These are phyloP conservation scores for Salpingus planirostris DNA, from an alignment of 2,888 invertebrate species.

Conservation along the genomic window DNA sequence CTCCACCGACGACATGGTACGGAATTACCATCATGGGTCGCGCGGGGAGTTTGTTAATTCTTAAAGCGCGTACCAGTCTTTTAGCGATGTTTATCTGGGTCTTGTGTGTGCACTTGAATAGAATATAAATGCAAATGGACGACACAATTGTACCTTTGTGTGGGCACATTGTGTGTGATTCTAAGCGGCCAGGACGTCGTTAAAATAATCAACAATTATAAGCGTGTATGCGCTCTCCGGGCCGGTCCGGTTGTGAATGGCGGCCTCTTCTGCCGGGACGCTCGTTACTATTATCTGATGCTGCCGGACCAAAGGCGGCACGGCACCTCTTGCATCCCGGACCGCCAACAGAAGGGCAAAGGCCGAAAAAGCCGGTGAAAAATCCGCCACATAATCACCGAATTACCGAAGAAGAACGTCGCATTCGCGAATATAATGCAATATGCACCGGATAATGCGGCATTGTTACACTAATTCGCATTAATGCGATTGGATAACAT, in stretches of 20 bases:
- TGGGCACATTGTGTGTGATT: conserved; percentile 39
- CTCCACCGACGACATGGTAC: conserved; percentile 10
- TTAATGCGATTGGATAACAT: conserved; percentile 22
- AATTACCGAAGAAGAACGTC: conserved; percentile 7
- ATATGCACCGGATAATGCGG: no score
- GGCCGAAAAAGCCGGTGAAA: no score
- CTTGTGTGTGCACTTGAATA: conserved; percentile 38
- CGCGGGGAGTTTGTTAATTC: conserved; percentile 35
- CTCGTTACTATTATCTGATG: conserved; percentile 35
- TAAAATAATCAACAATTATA: conserved; percentile 43
- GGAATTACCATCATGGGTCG: no score
- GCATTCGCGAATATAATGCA: no score
- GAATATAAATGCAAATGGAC: conserved; percentile 43
- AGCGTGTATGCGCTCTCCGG: conserved; percentile 19
- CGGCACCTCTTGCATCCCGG: no score
- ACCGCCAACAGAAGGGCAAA: no score
- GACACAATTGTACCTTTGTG: conserved; percentile 41
- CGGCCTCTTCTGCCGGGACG: conserved; percentile 8
- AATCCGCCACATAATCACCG: conserved; percentile 6
- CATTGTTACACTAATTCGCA: conserved; percentile 25
- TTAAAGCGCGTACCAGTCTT: conserved; percentile 36
- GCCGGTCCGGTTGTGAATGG: conserved; percentile 9
- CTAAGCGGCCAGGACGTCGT: conserved; percentile 35
- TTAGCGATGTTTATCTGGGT: conserved; percentile 40
- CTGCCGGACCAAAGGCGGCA: conserved; percentile 26